These are phyloP conservation scores for Myopa testacea DNA, from an alignment of 2,888 invertebrate genomes.

Conservation along the genomic window DNA sequence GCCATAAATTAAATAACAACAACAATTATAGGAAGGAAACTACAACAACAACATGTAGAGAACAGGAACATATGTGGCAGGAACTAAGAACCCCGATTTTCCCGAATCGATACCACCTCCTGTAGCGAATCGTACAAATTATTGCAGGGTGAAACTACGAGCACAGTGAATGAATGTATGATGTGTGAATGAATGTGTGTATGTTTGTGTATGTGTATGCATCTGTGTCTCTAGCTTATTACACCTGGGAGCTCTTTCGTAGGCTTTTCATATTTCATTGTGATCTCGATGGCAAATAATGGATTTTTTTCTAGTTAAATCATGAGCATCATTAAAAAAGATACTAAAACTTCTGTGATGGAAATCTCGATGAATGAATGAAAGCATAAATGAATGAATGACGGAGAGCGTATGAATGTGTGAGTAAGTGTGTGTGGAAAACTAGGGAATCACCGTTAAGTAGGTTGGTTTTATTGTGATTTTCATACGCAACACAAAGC, in stretches of 20 bases:
- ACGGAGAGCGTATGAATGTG: constrained; percentile 13
- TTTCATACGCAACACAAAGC: not conserved
- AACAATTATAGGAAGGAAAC: not conserved
- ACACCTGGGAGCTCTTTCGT: constrained; percentile 29
- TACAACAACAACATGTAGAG: not conserved
- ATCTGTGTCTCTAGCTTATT: not conserved
- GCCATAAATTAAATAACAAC: constrained; percentile 9
- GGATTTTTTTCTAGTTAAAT: constrained; percentile 9
- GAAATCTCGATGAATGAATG: constrained; percentile 2
- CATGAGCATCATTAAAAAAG: constrained; percentile 3
- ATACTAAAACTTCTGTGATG: not conserved
- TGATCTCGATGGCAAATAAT: constrained; percentile 32
- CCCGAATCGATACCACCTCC: not conserved
- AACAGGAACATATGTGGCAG: not conserved
- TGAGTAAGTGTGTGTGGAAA: constrained; percentile 26
- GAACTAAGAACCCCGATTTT: not conserved
- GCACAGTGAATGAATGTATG: not conserved
- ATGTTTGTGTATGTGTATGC: not conserved
- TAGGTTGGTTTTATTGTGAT: too few species aligned
- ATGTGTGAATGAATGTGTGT: not conserved
- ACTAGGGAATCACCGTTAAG: not conserved
- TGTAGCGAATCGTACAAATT: not conserved
- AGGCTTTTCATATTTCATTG: constrained; percentile 36
- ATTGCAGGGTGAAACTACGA: not conserved
- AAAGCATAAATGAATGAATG: constrained; percentile 27